Evolutionary conservation across 2,797 vertebrate species (phyloP), one percentile per base, ranked within the genome.

Genomic region (Propithecus perrieri): DNA sequence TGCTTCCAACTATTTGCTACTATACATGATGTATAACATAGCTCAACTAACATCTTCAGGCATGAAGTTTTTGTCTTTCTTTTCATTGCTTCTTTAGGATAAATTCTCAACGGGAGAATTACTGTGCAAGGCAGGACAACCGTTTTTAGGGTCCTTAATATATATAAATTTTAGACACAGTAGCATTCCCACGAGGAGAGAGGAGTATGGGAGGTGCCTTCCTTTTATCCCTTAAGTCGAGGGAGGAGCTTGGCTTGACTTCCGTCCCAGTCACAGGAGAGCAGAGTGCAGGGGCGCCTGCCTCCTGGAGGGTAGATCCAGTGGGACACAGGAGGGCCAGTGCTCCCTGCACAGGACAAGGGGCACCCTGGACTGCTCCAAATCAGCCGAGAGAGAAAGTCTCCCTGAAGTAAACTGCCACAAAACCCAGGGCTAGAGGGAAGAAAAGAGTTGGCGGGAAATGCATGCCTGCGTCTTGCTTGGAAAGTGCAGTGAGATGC

Each of bases 1-100:
- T 11, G 55, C 33, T 41, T n/a, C 50, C 22, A 72, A 13, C 41
- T 20, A 14, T 7, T 50, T 11, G 35, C 50, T 55, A 28, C 28
- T 43, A 0, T 2, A 46, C 1, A 14, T 7, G 35, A 18, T 15
- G 43, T 18, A 17, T 5, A 53, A 8, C 22, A 14, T 8, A 28
- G 43, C 33, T 46, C 22, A 12, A 1, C 30, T 7, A 13, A 2
- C 43, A 33, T 38, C 18, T 33, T 20, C 33, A 53, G n/a, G 12
- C 57, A 83, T 14, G 11, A 41, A 14, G n/a, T 24, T 85, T 50
- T 50, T 18, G n/a, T 26, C 22, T 13, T 43, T 46, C 38, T 48
- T 57, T 85, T 26, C 18, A 9, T 33, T 14, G 11, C 69, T 76
- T 57, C 88, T 26, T 67, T 43, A 41, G 8, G 55, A 38, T 14